Base-by-base conservation (phyloP, 2,113 vertebrate species). In the Chascanopsetta lugubris region DNA sequence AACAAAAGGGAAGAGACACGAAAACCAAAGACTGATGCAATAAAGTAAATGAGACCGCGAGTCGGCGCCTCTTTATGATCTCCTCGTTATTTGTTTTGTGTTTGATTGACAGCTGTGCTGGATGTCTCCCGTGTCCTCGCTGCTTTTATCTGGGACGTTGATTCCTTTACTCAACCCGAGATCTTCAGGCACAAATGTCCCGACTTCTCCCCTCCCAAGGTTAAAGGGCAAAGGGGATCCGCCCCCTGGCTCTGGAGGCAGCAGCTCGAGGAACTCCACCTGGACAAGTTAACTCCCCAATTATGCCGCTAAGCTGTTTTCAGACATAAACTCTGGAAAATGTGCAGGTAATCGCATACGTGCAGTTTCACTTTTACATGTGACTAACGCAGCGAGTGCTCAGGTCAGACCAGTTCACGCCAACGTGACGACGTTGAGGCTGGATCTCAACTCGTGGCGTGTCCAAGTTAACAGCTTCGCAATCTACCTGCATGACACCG, bases 181-280 rank as follows among this genome's bases (percentile, higher is more conserved):
- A 61, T 32, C 56, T 20, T 38, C 22, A 45, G 29, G 24, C 45
- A 25, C 2, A 12, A 40, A 29, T 17, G 27, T 66, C 34, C 27
- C 30, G 40, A 69, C 43, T 59, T 21, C 59, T 59, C 29, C 20
- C 64, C 55, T 67, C 64, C 50, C 57, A 48, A 65, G 30, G 49
- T 61, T 49, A 46, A 5, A 62, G 70, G 50, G 48, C 27, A 43
- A 73, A 64, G 49, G 26, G 67, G 48, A 76, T 8, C 36, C 58
- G 29, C 13, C 61, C 59, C 4, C 17, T n/a, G 38, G 46, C 40
- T 55, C 27, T 66, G 34, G 34, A 67, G 45, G 24, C 21, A 68
- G 30, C 38, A 24, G 67, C 70, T 36, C 5, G 6, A 64, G 57
- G 43, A 75, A 12, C 40, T 68, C 27, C 56, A 63, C 55, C 66